A percentile compares a stretch with the other conserved stretches of the same genome.
These are phyloP conservation scores for Morpho helenor DNA, from an alignment of 2,888 invertebrate species.

Conservation along the genomic window DNA sequence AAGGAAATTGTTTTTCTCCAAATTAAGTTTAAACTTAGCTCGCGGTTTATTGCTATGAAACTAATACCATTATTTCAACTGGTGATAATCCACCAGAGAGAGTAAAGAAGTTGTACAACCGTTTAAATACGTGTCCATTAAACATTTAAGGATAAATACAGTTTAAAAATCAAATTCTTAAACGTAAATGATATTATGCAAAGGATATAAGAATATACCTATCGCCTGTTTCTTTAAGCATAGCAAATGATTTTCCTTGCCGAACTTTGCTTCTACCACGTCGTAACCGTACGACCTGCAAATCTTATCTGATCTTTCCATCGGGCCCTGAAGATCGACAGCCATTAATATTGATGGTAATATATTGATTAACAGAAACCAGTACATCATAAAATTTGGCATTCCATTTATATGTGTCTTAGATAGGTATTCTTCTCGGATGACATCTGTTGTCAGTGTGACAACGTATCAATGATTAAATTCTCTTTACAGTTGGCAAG, in stretches of 20 bases:
- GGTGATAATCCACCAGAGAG: no score
- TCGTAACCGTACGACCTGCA: constrained; percentile 42
- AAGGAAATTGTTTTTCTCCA: no score
- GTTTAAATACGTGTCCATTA: no score
- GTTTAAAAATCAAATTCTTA: no score
- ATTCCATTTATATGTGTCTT: neutral
- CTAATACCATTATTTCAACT: no score
- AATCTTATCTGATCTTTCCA: constrained; percentile 20
- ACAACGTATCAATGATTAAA: neutral
- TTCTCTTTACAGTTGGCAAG: no score
- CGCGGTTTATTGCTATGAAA: no score
- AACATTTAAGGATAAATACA: no score
- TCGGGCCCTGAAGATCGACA: constrained; percentile 13
- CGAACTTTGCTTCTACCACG: constrained; percentile 51
- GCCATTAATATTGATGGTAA: constrained; percentile 11
- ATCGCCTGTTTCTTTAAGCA: constrained; percentile 33
- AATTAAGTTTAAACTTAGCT: no score
- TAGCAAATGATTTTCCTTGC: constrained; percentile 47
- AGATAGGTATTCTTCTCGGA: neutral
- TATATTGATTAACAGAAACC: constrained; percentile 15
- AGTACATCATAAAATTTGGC: neutral
- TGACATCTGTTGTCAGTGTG: neutral
- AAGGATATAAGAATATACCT: constrained; percentile 6
- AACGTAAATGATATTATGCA: no score
- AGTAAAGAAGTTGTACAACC: no score